Evolutionary conservation across 2,113 vertebrate genomes (phyloP), one percentile per base, ranked within the genome.

Genomic region (Thomomys bottae): DNA sequence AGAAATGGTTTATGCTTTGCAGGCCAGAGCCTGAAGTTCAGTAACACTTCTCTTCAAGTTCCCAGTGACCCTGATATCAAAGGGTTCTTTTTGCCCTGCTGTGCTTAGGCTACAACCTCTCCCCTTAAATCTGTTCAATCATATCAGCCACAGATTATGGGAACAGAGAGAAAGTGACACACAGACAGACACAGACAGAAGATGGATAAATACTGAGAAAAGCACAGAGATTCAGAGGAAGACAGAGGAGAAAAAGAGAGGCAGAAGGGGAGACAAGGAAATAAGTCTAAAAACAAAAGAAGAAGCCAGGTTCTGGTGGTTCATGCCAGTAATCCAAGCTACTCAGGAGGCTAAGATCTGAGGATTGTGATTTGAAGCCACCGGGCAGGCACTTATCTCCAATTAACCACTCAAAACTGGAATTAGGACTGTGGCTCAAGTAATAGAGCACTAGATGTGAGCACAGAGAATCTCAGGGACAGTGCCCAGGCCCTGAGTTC

Each of bases 171-270:
- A 45, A 45, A 45, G 59, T 67, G 5, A 81, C 72, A 80, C 12
- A 84, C 6, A 38, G 34, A 45, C 38, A 21, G 10, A 59, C 2
- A 71, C 28, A 84, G 57, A 49, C 1, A 40, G 38, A 73, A 75
- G 70, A 59, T 3, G 61, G 18, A 61, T 26, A 90, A 70, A 82
- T 3, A 79, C 40, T 83, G 23, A 84, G 8, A 81, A 73, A 72
- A 32, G 3, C 64, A 88, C 23, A 45, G 21, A 77, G 82, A 92
- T 82, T 87, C 49, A 94, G 76, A 64, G 23, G 32, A 84, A 32
- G 14, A 38, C 6, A 72, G 28, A 38, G 84, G 73, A 83, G 34
- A 28, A 38, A 90, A 8, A 78, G 20, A 49, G 23, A 77, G 7
- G 24, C 6, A 49, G 36, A 30, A 30, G 81, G 26, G 79, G 38